Conservation (phyloP, 2,888 invertebrate genomes). For the Heterodera filipjevi region DNA sequence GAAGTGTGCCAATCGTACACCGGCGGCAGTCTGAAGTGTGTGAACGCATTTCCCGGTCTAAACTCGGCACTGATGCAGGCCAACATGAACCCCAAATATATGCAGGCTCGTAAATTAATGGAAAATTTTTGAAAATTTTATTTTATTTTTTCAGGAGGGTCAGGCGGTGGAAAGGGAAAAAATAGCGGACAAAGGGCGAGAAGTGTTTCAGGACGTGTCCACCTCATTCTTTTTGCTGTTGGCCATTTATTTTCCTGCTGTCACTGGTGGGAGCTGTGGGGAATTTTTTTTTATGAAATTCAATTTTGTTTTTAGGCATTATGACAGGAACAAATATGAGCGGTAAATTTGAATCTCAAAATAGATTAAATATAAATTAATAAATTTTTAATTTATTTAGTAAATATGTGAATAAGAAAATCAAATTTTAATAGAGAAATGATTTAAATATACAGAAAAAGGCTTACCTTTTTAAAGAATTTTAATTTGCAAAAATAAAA, state of each 20-base stretch:
- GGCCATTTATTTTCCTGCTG: conserved; percentile 99
- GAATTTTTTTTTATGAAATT: neutral
- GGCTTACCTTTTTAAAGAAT: no score
- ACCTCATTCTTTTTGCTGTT: conserved; percentile 93
- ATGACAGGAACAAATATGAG: conserved; percentile 46
- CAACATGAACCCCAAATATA: conserved; percentile 40
- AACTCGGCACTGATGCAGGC: conserved; percentile 81
- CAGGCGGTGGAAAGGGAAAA: conserved; percentile 54
- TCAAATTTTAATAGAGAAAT: no score
- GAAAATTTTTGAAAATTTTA: neutral
- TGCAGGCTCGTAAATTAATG: conserved; percentile 15
- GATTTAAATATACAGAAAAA: no score
- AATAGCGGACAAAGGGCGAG: conserved; percentile 49
- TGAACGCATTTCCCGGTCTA: conserved; percentile 87
- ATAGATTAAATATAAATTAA: no score
- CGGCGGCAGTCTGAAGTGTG: conserved; percentile 67
- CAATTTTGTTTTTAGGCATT: conserved; percentile 22
- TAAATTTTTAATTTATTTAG: no score
- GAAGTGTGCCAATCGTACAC: conserved; percentile 54
- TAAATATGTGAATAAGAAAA: no score
- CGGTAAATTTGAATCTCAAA: conserved; percentile 20
- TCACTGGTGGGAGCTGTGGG: conserved; percentile 74
- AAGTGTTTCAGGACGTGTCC: conserved; percentile 73
- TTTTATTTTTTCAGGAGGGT: conserved; percentile 43
- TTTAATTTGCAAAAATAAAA: no score